These are phyloP conservation scores for Drosophila lacertosa DNA, from an alignment of 1,140 invertebrate genomes.

Conservation along the genomic window DNA sequence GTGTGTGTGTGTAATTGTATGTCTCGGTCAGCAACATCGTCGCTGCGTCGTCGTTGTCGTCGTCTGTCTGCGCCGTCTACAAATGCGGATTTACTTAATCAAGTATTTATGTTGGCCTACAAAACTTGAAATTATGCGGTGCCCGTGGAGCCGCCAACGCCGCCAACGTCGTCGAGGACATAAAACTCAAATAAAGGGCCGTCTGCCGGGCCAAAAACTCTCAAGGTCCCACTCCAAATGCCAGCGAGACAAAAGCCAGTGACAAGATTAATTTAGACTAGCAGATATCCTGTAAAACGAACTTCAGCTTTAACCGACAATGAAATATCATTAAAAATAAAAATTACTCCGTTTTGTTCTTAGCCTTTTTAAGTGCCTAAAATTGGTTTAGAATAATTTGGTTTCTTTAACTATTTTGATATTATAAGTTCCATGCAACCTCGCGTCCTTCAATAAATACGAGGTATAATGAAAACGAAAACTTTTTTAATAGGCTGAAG, in stretches of 20 bases:
- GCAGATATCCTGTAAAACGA: too few relatives aligned
- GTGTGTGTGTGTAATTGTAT: too few relatives aligned
- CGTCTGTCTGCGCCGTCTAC: constrained; percentile 49
- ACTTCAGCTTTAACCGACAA: too few relatives aligned
- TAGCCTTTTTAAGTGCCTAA: too few relatives aligned
- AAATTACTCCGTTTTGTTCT: too few relatives aligned
- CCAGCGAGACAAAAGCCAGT: constrained; percentile 12
- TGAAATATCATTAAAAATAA: too few relatives aligned
- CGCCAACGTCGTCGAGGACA: constrained; percentile 6
- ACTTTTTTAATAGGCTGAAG: too few relatives aligned
- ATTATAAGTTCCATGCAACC: too few relatives aligned
- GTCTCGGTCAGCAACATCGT: constrained; percentile 13
- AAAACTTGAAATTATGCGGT: constrained; percentile 70
- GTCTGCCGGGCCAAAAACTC: not conserved
- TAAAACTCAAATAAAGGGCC: constrained; percentile 56
- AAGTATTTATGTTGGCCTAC: constrained; percentile 72
- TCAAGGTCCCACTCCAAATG: constrained; percentile 16
- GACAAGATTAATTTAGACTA: not conserved
- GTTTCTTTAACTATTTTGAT: not conserved
- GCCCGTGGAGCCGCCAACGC: constrained; percentile 23
- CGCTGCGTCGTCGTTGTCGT: constrained; percentile 18
- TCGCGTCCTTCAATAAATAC: too few relatives aligned
- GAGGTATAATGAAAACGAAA: too few relatives aligned
- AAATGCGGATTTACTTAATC: constrained; percentile 73
- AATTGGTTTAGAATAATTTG: too few relatives aligned